A percentile compares a stretch with the other conserved stretches of the same genome.
Evolutionary conservation across 2,113 vertebrate genomes (phyloP).

Genomic region (Peromyscus polionotus): DNA sequence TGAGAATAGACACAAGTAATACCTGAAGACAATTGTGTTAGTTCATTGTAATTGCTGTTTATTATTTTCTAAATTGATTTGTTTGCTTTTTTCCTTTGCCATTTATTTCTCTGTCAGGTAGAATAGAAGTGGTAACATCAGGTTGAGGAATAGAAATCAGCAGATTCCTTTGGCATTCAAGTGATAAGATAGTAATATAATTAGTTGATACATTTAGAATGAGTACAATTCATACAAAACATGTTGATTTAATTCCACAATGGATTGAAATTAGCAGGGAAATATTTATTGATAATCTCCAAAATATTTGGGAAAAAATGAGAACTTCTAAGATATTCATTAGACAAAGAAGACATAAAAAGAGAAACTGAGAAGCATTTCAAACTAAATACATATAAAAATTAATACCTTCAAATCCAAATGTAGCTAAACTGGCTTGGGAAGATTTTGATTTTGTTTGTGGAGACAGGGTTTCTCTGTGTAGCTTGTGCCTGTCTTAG

Average conservation of each 20-base stretch:
- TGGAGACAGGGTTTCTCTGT: too few species aligned
- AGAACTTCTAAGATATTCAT: neutral
- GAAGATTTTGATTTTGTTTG: neutral
- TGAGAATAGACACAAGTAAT: neutral
- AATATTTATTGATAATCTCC: neutral
- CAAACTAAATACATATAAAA: neutral
- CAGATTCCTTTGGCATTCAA: neutral
- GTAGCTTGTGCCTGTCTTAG: too few species aligned
- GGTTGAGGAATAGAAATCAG: neutral
- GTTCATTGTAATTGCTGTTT: neutral
- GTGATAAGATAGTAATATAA: neutral
- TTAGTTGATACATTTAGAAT: neutral
- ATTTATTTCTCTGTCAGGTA: neutral
- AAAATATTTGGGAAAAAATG: neutral
- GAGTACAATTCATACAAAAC: neutral
- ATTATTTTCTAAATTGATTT: neutral
- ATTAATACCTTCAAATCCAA: neutral
- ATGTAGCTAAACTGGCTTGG: neutral
- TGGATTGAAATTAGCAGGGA: neutral
- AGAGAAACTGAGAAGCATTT: neutral
- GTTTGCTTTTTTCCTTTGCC: neutral
- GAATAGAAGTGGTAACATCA: neutral
- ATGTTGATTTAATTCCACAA: neutral
- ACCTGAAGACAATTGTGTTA: neutral
- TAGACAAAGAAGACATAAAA: neutral